These are phyloP conservation scores for Trisateles emortualis DNA, from an alignment of 2,888 invertebrate species.

Conservation along the genomic window DNA sequence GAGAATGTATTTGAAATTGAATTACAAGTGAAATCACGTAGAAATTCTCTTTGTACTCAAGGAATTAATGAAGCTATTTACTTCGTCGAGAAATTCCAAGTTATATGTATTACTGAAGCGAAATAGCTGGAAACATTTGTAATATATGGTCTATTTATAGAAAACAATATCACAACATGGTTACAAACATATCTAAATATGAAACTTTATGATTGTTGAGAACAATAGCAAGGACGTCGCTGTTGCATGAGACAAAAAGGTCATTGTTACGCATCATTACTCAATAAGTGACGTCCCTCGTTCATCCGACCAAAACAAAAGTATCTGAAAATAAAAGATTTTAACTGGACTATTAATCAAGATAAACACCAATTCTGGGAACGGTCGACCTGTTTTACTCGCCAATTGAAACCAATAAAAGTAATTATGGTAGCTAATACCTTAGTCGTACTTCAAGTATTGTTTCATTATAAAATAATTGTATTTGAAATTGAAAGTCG, in stretches of 20 bases:
- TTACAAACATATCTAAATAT: slow-evolving; percentile 42
- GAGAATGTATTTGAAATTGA: background rate
- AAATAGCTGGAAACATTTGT: background rate
- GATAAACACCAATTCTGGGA: slow-evolving; percentile 36
- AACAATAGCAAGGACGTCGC: slow-evolving; percentile 58
- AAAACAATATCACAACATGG: slow-evolving; percentile 28
- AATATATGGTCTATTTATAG: slow-evolving; percentile 11
- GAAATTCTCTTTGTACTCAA: slow-evolving; percentile 27
- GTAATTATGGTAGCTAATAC: slow-evolving; percentile 39
- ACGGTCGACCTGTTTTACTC: slow-evolving; percentile 33
- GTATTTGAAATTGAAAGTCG: background rate
- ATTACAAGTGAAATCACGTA: background rate
- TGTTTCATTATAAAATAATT: slow-evolving; percentile 12
- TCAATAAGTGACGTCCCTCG: slow-evolving; percentile 56
- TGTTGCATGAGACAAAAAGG: slow-evolving; percentile 60
- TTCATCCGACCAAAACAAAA: slow-evolving; percentile 53
- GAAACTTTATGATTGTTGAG: slow-evolving; percentile 52
- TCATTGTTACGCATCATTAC: slow-evolving; percentile 72
- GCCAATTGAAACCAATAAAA: slow-evolving; percentile 47
- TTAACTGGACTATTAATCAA: slow-evolving; percentile 50
- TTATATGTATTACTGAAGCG: slow-evolving; percentile 1
- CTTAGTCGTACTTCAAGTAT: slow-evolving; percentile 16
- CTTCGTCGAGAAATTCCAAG: slow-evolving; percentile 12
- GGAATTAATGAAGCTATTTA: slow-evolving; percentile 16
- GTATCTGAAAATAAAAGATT: slow-evolving; percentile 43